These are phyloP conservation scores for Lindbergichthys nudifrons DNA, from an alignment of 2,797 vertebrate species.

Conservation along the genomic window DNA sequence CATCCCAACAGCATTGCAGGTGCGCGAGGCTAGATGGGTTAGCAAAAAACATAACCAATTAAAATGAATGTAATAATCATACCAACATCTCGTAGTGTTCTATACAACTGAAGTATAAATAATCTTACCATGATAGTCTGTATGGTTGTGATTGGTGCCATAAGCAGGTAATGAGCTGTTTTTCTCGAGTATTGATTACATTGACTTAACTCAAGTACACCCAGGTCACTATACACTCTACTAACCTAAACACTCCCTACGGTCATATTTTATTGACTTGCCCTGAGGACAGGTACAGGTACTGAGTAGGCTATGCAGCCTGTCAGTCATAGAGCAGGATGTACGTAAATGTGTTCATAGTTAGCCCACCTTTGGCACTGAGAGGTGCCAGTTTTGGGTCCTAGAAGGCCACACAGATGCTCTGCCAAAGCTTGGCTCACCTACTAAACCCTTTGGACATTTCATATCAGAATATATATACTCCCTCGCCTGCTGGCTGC, in stretches of 20 bases:
- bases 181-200: background rate
- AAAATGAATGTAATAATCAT: background rate
- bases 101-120: background rate
- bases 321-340: constrained; percentile 38
- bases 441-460: constrained; percentile 54
- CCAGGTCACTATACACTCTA: background rate
- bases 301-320: constrained; percentile 9
- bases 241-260: background rate
- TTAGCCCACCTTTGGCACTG: constrained; percentile 46
- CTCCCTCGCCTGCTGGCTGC: constrained; percentile 56
- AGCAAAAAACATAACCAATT: background rate
- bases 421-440: constrained; percentile 42
- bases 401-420: constrained; percentile 64
- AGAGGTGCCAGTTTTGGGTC: constrained; percentile 44
- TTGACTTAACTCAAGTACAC: background rate
- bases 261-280: constrained; percentile 15
- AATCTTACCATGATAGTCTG: background rate
- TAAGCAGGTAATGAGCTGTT: background rate
- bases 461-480: constrained; percentile 54
- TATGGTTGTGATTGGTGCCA: background rate
- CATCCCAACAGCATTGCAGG: constrained; percentile 70
- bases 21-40: constrained; percentile 28
- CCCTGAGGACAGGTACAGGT: constrained; percentile 18
- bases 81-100: constrained; percentile 1
- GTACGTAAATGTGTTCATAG: constrained; percentile 28